Percentiles rank a stretch among this genome's conserved stretches.
Conservation (phyloP, 2,888 invertebrate genomes). For the Drosophila robusta region DNA sequence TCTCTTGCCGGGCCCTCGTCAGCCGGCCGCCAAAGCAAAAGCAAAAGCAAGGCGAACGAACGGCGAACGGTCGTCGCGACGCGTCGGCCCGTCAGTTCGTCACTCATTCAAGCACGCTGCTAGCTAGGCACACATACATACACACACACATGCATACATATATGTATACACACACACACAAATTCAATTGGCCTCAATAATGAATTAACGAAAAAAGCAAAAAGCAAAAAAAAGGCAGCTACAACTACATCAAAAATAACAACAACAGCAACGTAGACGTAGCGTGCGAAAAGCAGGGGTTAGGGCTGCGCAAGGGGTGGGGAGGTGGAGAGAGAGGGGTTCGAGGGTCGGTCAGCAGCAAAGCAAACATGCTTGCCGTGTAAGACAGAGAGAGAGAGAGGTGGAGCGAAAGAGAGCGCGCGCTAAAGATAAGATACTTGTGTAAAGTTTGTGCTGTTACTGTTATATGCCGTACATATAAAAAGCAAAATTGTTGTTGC, state of each 20-base stretch:
- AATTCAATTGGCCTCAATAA: conserved; percentile 78
- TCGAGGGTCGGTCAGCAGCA: conserved; percentile 1
- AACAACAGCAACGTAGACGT: conserved; percentile 34
- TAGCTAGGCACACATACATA: conserved; percentile 57
- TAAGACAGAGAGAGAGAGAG: conserved; percentile 13
- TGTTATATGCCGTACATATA: conserved; percentile 34
- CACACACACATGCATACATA: conserved; percentile 6
- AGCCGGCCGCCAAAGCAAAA: conserved; percentile 47
- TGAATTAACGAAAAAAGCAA: conserved; percentile 74
- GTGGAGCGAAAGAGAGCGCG: conserved; percentile 12
- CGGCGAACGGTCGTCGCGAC: conserved; percentile 66
- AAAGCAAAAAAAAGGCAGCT: conserved; percentile 48
- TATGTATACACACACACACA: conserved; percentile 34
- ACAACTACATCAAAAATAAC: conserved; percentile 30
- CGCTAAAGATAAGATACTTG: conserved; percentile 49
- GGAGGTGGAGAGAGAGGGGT: conserved; percentile 6
- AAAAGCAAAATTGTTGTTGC: background rate
- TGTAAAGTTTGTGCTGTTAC: conserved; percentile 53
- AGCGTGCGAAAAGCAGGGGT: conserved; percentile 70
- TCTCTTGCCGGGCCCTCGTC: conserved; percentile 83
- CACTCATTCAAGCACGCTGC: conserved; percentile 78
- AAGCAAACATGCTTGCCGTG: conserved; percentile 27
- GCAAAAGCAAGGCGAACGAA: conserved; percentile 69
- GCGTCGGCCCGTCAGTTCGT: conserved; percentile 65
- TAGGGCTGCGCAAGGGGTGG: conserved; percentile 12